A percentile compares a stretch with the other conserved stretches of the same genome.
phyloP scores from a whole-genome alignment of 1,140 invertebrate genomes.

The Saxidomus purpurata region DNA sequence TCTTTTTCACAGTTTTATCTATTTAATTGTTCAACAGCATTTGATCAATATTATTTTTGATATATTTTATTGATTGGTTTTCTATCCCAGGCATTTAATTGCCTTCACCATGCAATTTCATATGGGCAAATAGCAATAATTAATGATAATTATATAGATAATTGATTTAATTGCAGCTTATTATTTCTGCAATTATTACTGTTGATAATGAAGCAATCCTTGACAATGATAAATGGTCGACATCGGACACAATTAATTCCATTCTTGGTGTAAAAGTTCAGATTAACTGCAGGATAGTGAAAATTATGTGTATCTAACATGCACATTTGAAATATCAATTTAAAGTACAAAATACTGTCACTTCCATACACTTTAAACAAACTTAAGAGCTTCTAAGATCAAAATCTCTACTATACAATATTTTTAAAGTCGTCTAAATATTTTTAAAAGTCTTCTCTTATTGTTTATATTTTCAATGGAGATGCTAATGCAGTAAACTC shows the following conservation, averaged over 20 bases:
- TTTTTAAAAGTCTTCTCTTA: no score
- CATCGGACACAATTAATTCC: slow-evolving; percentile 52
- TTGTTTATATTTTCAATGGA: no score
- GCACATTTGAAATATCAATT: background rate
- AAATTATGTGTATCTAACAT: slow-evolving; percentile 20
- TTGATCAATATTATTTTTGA: slow-evolving; percentile 30
- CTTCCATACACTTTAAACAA: no score
- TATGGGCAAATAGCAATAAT: slow-evolving; percentile 45
- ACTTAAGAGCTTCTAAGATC: no score
- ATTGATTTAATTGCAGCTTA: slow-evolving; percentile 62
- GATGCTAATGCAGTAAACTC: no score
- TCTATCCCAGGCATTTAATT: slow-evolving; percentile 39
- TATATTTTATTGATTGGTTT: slow-evolving; percentile 54
- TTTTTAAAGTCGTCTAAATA: no score
- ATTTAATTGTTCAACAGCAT: slow-evolving; percentile 49
- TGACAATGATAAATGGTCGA: slow-evolving; percentile 39
- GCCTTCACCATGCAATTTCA: slow-evolving; percentile 45
- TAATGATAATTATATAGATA: slow-evolving; percentile 58
- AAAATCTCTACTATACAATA: no score
- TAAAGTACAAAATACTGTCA: no score
- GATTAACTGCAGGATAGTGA: slow-evolving; percentile 39
- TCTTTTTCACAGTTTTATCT: slow-evolving; percentile 46
- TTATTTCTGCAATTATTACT: slow-evolving; percentile 49
- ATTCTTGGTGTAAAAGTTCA: slow-evolving; percentile 22
- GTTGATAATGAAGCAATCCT: slow-evolving; percentile 38